Percentiles rank a stretch among this genome's conserved stretches.
phyloP scores from a whole-genome alignment of 2,113 vertebrate species.

The Thunnus thynnus region DNA sequence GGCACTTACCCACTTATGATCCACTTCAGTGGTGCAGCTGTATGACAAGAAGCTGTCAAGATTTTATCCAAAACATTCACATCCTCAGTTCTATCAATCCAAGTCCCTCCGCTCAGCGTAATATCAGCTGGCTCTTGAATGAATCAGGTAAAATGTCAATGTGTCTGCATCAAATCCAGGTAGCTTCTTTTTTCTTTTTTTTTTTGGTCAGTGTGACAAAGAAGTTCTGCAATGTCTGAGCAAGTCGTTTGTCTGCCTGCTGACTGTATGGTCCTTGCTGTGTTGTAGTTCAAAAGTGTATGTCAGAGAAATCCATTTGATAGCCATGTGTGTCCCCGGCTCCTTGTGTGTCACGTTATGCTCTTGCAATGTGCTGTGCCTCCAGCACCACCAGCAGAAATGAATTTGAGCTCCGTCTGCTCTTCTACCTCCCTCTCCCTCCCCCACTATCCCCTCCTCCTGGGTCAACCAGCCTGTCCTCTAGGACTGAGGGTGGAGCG shows the following conservation, averaged over 20 bases:
- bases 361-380: slow-evolving; percentile 66
- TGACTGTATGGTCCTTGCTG: slow-evolving; percentile 29
- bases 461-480: slow-evolving; percentile 79
- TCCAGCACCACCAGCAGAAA: slow-evolving; percentile 69
- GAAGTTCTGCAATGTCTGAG: slow-evolving; percentile 32
- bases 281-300: slow-evolving; percentile 37
- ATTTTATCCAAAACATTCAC: slow-evolving; percentile 40
- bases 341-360: slow-evolving; percentile 53
- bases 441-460: slow-evolving; percentile 71
- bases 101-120: neutral
- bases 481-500: slow-evolving; percentile 77
- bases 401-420: slow-evolving; percentile 74
- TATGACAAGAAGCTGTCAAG: slow-evolving; percentile 9
- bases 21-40: slow-evolving; percentile 20
- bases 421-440: slow-evolving; percentile 38
- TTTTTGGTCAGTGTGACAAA: slow-evolving; percentile 24
- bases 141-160: slow-evolving; percentile 16
- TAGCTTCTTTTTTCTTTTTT: slow-evolving; percentile 17
- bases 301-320: slow-evolving; percentile 68
- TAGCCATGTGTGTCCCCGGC: slow-evolving; percentile 46
- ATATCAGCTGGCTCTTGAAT: slow-evolving; percentile 34
- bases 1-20: slow-evolving; percentile 61
- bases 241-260: slow-evolving; percentile 33
- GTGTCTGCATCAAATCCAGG: slow-evolving; percentile 32
- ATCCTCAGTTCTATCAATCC: slow-evolving; percentile 34